Base-by-base conservation (phyloP, 2,888 invertebrate genomes). In the Pyrrhia umbra region DNA sequence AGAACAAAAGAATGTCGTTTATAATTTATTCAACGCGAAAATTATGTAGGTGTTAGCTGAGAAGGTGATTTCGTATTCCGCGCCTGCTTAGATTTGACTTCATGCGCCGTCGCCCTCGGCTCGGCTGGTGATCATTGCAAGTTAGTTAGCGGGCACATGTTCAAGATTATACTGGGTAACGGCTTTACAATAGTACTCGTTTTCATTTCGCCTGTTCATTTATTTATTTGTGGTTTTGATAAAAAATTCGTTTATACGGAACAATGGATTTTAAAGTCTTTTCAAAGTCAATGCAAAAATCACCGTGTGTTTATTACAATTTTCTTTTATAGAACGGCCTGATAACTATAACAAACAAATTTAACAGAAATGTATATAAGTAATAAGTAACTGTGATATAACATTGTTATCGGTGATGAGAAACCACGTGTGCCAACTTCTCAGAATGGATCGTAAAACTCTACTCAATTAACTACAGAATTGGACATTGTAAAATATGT, bases 1-100 rank as follows among this genome's bases (percentile, higher is more conserved):
- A 65, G 66, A 76, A 76, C 69, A 78, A 69, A 74, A 71, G 43
- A 68, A 65, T 63, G 60, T 64, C 52, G 68, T 54, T 74, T 59
- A 69, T 72, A 61, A 75, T 72, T 75, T 65, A 72, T 72, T 72
- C 68, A 65, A 58, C 37, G 66, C 30, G 42, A 54, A 66, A 61
- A 63, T 69, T 65, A 59, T 45, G 51, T 46, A 62, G n/a, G n/a
- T n/a, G n/a, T 68, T 64, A 57, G 40, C 55, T 56, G 43, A 45
- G 30, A 13, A 61, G 51, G 50, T 45, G 34, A 61, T 68, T 61
- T 43, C 6, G 50, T 58, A 63, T 69, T 72, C 69, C 45, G 60
- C 54, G 51, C 54, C 45, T 57, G 59, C 13, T 59, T 42, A 43
- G 58, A 42, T 59, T 20, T 43, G n/a, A 47, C 16, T 46, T 13